A percentile compares a stretch with the other conserved stretches of the same genome.
phyloP scores from a whole-genome alignment of 2,888 invertebrate genomes.

The Nipponacmea schrenckii region DNA sequence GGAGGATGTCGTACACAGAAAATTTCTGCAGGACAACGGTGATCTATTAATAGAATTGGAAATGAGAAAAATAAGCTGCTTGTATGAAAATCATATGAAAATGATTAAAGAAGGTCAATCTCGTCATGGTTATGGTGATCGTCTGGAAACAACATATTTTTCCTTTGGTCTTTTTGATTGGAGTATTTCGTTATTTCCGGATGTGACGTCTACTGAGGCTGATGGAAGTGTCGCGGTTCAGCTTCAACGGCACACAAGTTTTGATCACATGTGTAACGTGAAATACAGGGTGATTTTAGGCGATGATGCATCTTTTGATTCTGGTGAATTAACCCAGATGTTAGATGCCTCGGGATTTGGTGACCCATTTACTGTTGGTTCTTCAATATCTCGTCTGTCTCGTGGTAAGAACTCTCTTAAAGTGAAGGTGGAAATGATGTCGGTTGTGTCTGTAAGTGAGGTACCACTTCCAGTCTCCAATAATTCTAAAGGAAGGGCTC shows the following conservation, averaged over 20 bases:
- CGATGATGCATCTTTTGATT: slow-evolving; percentile 56
- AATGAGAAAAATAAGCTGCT: slow-evolving; percentile 79
- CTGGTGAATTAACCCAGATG: slow-evolving; percentile 58
- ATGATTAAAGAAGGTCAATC: slow-evolving; percentile 70
- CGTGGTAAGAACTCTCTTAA: slow-evolving; percentile 69
- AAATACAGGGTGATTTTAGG: slow-evolving; percentile 74
- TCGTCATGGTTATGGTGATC: slow-evolving; percentile 45
- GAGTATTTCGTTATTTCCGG: slow-evolving; percentile 73
- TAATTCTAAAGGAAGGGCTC: slow-evolving; percentile 56
- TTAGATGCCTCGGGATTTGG: slow-evolving; percentile 58
- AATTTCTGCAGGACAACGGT: slow-evolving; percentile 82
- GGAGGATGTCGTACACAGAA: slow-evolving; percentile 68
- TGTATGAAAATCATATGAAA: slow-evolving; percentile 79
- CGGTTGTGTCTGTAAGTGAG: slow-evolving; percentile 78
- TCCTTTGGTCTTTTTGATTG: slow-evolving; percentile 85
- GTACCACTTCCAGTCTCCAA: slow-evolving; percentile 66
- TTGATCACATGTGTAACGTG: slow-evolving; percentile 82
- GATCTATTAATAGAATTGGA: slow-evolving; percentile 84
- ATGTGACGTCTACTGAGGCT: slow-evolving; percentile 51
- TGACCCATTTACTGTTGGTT: slow-evolving; percentile 53
- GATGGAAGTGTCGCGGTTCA: slow-evolving; percentile 66
- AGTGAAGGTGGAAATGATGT: slow-evolving; percentile 79
- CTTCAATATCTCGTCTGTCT: slow-evolving; percentile 50
- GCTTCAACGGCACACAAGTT: slow-evolving; percentile 80
- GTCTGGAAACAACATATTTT: slow-evolving; percentile 77